Percentiles rank a stretch among this genome's conserved stretches.
Conservation (phyloP, 2,888 invertebrate species). For the Callimorpha dominula region DNA sequence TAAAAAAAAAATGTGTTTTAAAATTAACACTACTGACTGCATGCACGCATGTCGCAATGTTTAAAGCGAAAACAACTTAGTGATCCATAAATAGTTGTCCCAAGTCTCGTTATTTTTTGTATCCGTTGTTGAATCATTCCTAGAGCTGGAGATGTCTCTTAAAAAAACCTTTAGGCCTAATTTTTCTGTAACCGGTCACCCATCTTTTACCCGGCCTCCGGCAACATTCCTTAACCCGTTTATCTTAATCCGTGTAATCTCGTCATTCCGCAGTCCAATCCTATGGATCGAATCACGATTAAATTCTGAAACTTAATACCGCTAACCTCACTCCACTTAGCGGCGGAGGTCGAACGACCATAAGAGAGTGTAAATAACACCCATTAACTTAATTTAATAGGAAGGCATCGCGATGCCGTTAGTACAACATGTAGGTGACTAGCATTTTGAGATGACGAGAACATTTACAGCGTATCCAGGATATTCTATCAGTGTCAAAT, state of each 20-base stretch:
- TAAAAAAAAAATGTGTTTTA: too few species aligned
- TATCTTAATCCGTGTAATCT: neutral
- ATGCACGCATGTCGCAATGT: too few species aligned
- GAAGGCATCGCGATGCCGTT: conserved; percentile 10
- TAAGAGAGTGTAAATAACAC: conserved; percentile 10
- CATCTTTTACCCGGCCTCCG: neutral
- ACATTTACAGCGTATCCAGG: too few species aligned
- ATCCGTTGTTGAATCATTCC: too few species aligned
- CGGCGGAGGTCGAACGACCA: conserved; percentile 8
- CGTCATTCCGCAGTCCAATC: neutral
- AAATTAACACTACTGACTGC: too few species aligned
- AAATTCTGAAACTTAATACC: neutral
- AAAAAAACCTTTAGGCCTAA: neutral
- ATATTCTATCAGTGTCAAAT: too few species aligned
- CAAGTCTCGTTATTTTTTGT: too few species aligned
- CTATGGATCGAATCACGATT: neutral
- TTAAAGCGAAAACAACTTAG: too few species aligned
- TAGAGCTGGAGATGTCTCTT: too few species aligned
- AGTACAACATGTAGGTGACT: conserved; percentile 1
- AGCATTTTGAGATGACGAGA: neutral
- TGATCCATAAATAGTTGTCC: too few species aligned
- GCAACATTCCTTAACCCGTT: neutral
- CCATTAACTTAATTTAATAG: conserved; percentile 13
- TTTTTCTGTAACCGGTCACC: neutral
- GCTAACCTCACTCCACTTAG: conserved; percentile 10